Evolutionary conservation across 2,113 vertebrate species (phyloP).

Genomic region (Felis catus): F.catus_Fca126_mat1.0 CM031418.1:56401001-56401500

Average conservation of each 20-base stretch:
- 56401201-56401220: background rate
- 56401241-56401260: background rate
- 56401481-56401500: background rate
- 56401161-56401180: background rate
- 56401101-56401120: background rate
- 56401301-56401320: background rate
- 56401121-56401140: background rate
- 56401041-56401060: background rate
- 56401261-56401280: background rate
- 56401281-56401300: background rate
- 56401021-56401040: background rate
- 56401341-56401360: background rate
- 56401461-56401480: background rate
- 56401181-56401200: background rate
- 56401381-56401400: conserved; percentile 10
- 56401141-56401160: background rate
- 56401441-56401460: background rate
- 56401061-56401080: background rate
- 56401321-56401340: background rate
- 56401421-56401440: background rate
- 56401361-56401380: background rate
- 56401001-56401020: background rate
- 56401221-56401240: background rate
- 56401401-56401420: background rate
- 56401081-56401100: background rate